Evolutionary conservation across 2,797 vertebrate genomes (phyloP).

Genomic region (Poecilia picta): DNA sequence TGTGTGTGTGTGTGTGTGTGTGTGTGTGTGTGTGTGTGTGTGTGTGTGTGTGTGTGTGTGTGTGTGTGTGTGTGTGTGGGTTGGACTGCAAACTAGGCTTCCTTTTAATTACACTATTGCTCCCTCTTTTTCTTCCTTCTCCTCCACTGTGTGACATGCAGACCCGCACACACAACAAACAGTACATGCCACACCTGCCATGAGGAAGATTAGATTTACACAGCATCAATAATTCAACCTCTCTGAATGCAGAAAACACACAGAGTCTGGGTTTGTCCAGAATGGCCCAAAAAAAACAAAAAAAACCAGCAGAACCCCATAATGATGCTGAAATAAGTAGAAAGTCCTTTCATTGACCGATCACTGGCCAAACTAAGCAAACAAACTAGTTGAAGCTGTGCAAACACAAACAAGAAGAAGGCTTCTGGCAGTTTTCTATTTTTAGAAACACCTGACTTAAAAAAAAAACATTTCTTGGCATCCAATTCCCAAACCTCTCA

Average conservation of each 20-base stretch:
- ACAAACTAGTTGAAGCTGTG: conserved; percentile 18
- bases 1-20: conserved; percentile 1
- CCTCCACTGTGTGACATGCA: conserved; percentile 23
- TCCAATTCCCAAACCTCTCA: conserved; percentile 28
- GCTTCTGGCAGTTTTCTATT: conserved; percentile 42
- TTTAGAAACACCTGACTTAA: conserved; percentile 52
- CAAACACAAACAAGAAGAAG: conserved; percentile 38
- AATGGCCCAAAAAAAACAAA: not conserved
- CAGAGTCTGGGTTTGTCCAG: not conserved
- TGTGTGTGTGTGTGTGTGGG: conserved; percentile 32
- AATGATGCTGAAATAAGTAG: not conserved
- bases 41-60: not conserved
- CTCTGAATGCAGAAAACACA: conserved; percentile 41
- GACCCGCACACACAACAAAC: conserved; percentile 39
- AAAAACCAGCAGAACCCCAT: conserved; percentile 9
- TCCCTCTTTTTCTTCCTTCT: conserved; percentile 28
- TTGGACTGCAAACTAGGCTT: conserved; percentile 56
- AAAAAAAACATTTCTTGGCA: conserved; percentile 44
- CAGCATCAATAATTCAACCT: conserved; percentile 77
- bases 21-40: too few species aligned
- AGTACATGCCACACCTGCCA: conserved; percentile 63
- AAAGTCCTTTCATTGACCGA: conserved; percentile 1
- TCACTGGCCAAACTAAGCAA: conserved; percentile 36
- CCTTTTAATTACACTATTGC: conserved; percentile 68
- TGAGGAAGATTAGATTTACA: conserved; percentile 74